Conservation (phyloP, 2,797 vertebrate genomes). For the Eulemur rubriventer region DNA sequence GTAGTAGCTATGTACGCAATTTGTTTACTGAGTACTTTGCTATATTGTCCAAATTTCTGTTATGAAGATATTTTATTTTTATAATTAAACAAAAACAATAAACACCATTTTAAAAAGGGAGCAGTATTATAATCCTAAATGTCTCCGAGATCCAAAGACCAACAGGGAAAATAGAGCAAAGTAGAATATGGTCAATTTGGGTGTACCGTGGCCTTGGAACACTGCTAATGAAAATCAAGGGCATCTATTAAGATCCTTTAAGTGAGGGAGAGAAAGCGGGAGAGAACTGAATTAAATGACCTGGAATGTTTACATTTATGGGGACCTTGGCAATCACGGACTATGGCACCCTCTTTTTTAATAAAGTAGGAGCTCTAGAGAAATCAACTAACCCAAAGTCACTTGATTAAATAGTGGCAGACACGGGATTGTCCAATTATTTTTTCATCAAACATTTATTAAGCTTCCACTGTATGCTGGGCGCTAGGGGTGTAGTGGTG, state of each 20-base stretch:
- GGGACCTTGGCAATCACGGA: constrained; percentile 44
- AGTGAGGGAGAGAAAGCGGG: background rate
- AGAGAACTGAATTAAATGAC: constrained; percentile 26
- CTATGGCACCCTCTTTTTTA: constrained; percentile 59
- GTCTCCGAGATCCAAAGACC: background rate
- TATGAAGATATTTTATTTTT: constrained; percentile 21
- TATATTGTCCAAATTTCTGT: background rate
- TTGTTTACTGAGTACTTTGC: background rate
- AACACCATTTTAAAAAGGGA: background rate
- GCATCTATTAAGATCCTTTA: background rate
- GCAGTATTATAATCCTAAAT: background rate
- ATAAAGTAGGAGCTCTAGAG: constrained; percentile 65
- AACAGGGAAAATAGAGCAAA: background rate
- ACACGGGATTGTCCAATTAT: constrained; percentile 56
- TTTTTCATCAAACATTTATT: constrained; percentile 74
- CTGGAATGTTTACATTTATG: constrained; percentile 66
- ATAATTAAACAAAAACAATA: background rate
- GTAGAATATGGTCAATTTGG: background rate
- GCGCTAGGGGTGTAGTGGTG: background rate
- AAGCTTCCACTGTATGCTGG: constrained; percentile 29
- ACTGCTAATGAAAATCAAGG: background rate
- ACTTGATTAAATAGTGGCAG: constrained; percentile 36
- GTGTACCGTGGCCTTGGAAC: background rate
- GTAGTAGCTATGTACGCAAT: background rate
- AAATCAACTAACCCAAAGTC: constrained; percentile 66